Percentiles rank a stretch among this genome's conserved stretches.
phyloP scores from a whole-genome alignment of 2,797 vertebrate genomes.

The Sorex maritimensis region DNA sequence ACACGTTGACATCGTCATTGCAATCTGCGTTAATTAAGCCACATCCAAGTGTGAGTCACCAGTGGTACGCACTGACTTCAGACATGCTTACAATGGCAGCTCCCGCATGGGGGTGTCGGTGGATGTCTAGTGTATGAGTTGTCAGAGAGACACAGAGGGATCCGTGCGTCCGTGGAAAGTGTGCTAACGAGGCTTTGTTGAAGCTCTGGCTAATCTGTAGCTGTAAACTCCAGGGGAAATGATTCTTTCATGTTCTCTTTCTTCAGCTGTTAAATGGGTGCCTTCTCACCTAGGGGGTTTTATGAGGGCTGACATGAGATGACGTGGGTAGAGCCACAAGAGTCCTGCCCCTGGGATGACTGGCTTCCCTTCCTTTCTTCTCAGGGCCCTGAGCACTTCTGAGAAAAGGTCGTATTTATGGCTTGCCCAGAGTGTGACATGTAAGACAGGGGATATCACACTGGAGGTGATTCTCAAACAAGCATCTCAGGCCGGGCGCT shows the following conservation, averaged over 20 bases:
- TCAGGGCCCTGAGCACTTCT: neutral
- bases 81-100: neutral
- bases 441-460: neutral
- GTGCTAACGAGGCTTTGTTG: neutral
- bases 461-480: neutral
- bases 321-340: neutral
- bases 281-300: neutral
- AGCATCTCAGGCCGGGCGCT: neutral
- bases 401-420: constrained; percentile 20
- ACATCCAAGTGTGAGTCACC: no score
- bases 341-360: neutral
- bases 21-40: no score
- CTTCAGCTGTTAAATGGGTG: neutral
- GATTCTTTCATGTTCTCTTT: constrained; percentile 2
- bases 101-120: neutral
- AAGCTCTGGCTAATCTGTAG: neutral
- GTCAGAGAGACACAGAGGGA: neutral
- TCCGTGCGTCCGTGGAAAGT: neutral
- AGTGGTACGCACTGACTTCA: neutral
- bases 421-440: neutral
- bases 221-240: neutral
- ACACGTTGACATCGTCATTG: no score
- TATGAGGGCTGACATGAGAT: neutral
- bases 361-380: constrained; percentile 25
- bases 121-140: neutral